Evolutionary conservation across 1,140 invertebrate species (phyloP), one percentile per base, ranked within the genome.

Genomic region (Saccostrea glomerata): DNA sequence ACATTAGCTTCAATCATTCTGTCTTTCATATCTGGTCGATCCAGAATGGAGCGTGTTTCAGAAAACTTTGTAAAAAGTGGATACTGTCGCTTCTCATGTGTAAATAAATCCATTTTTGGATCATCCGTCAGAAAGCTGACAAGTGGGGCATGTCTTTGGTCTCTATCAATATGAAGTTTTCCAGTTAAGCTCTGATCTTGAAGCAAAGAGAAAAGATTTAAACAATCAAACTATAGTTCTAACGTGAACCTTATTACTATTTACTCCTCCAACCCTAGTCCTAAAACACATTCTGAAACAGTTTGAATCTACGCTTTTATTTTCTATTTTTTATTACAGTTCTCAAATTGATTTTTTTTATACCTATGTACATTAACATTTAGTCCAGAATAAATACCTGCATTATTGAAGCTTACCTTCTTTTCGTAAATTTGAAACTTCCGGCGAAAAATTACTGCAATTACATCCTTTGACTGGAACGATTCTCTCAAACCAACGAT

Each of bases 401-500:
- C 9, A 47, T 47, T 47, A 7, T 47, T 47, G 2, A n/a, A n/a
- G n/a, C 7, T 84, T 55, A 40, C 47, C 47, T 9, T 40, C 30
- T 17, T n/a, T 25, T 84, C 25, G 55, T 23, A 47, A 47, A 9
- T 23, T 30, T 17, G 23, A 23, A 54, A 56, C 40, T n/a, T 55
- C 20, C 17, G 83, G 83, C 36, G 83, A 40, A 12, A 55, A 47
- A 20, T 55, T 9, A 15, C 20, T 30, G 23, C 83, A 84, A 11
- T 84, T 84, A 84, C 83, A 84, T 55, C 83, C 83, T 13, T 15
- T 54, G 0, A n/a, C n/a, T 30, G 83, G 47, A 40, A 84, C 47
- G 23, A 84, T 56, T 84, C 83, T 30, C 9, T 36, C 30, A 23
- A 84, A 47, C 47, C 23, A 30, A n/a, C 58, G n/a, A n/a, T 23